Conservation (phyloP, 2,113 vertebrate genomes). For the Engraulis encrasicolus region DNA sequence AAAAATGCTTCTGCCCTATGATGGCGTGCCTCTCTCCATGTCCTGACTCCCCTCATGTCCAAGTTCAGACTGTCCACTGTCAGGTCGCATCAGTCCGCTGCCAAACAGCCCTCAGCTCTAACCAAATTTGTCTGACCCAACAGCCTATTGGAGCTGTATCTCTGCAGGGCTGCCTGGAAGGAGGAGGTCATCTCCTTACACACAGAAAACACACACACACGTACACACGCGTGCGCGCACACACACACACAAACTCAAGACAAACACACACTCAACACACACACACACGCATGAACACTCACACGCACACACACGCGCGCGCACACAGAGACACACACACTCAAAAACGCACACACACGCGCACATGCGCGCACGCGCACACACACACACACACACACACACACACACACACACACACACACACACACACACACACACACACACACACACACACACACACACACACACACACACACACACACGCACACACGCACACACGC, state of each 20-base stretch:
- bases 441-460: neutral
- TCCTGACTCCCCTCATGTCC: neutral
- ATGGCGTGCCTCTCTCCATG: neutral
- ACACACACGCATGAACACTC: neutral
- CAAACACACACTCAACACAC: too few species aligned
- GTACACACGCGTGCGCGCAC: neutral
- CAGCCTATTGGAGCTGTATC: neutral
- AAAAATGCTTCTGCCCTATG: too few species aligned
- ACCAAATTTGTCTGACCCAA: neutral
- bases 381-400: neutral
- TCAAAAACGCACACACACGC: neutral
- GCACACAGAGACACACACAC: neutral
- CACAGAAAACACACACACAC: neutral
- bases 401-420: neutral
- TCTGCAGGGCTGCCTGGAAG: neutral
- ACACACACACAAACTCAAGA: neutral
- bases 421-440: neutral
- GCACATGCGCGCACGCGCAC: neutral
- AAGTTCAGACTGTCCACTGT: neutral
- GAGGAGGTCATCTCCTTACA: neutral
- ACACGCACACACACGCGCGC: neutral
- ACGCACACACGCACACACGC: neutral
- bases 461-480: neutral
- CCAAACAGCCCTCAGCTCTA: neutral
- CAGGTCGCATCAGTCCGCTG: slow-evolving; percentile 15